A percentile compares a stretch with the other conserved stretches of the same genome.
Evolutionary conservation across 1,140 invertebrate genomes (phyloP).

Genomic region (Macrostomum lignano): DNA sequence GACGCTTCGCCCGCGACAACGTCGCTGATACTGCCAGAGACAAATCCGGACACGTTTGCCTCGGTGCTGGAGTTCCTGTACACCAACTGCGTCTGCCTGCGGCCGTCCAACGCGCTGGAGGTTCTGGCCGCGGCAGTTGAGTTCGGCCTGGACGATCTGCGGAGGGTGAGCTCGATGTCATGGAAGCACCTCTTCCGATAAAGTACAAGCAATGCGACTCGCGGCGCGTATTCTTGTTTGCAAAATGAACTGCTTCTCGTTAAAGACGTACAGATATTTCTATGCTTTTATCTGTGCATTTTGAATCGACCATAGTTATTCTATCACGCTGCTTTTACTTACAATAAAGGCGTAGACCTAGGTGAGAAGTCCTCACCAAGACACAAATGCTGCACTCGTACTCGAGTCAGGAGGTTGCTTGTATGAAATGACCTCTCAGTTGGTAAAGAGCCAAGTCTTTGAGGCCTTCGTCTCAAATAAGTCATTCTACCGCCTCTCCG

Average conservation of each 20-base stretch:
- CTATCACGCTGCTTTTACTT: too few relatives aligned
- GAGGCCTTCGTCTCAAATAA: slow-evolving; percentile 4
- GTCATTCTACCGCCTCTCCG: too few relatives aligned
- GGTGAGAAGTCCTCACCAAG: too few relatives aligned
- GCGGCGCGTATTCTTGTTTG: too few relatives aligned
- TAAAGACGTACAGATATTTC: too few relatives aligned
- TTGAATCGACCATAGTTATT: too few relatives aligned
- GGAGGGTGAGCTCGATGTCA: neutral
- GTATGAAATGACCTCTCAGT: neutral
- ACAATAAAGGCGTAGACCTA: too few relatives aligned
- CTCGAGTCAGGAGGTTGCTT: slow-evolving; percentile 1
- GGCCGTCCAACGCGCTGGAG: slow-evolving; percentile 14
- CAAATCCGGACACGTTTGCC: slow-evolving; percentile 16
- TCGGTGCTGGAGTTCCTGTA: slow-evolving; percentile 24
- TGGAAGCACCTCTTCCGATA: neutral
- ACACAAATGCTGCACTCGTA: too few relatives aligned
- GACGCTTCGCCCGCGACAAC: slow-evolving; percentile 13
- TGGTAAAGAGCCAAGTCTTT: neutral
- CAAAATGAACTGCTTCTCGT: too few relatives aligned
- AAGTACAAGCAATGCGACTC: neutral
- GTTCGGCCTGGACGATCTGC: neutral
- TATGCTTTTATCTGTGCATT: too few relatives aligned
- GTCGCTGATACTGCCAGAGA: slow-evolving; percentile 19
- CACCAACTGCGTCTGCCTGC: slow-evolving; percentile 18
- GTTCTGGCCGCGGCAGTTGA: neutral